Conservation (phyloP, 2,113 vertebrate genomes). For the Spizaetus ornatus region DNA sequence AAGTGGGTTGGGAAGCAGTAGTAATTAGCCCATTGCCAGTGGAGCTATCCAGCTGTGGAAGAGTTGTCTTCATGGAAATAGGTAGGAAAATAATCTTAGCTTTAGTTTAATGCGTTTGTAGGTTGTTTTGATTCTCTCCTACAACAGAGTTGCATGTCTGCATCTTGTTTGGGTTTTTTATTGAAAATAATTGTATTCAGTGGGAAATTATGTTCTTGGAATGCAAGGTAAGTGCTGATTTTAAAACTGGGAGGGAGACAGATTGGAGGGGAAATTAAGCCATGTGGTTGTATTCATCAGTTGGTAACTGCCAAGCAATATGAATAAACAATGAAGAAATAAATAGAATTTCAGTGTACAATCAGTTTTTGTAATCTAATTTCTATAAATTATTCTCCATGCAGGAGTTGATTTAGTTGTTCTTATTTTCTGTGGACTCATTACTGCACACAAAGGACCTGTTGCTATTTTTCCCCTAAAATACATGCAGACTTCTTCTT, state of each 20-base stretch:
- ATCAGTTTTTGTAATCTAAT: not conserved
- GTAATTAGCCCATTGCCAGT: not conserved
- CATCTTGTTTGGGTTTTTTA: not conserved
- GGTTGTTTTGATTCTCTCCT: not conserved
- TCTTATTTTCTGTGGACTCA: not conserved
- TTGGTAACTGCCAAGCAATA: not conserved
- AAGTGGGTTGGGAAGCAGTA: not conserved
- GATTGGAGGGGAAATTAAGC: not conserved
- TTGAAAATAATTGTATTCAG: constrained; percentile 2
- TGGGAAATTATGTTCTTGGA: not conserved
- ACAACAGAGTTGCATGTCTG: not conserved
- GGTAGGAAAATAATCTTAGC: not conserved
- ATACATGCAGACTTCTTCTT: not conserved
- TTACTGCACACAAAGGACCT: not conserved
- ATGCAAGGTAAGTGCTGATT: not conserved
- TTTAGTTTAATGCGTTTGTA: not conserved
- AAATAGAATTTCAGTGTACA: not conserved
- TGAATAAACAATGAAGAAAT: not conserved
- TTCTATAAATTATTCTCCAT: not conserved
- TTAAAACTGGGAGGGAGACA: not conserved
- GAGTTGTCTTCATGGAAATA: not conserved
- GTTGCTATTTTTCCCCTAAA: not conserved
- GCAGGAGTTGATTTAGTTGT: not conserved
- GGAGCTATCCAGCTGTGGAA: not conserved
- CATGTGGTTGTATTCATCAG: not conserved